Evolutionary conservation across 2,113 vertebrate species (phyloP).

Genomic region (Sinocyclocheilus maitianheensis): DNA sequence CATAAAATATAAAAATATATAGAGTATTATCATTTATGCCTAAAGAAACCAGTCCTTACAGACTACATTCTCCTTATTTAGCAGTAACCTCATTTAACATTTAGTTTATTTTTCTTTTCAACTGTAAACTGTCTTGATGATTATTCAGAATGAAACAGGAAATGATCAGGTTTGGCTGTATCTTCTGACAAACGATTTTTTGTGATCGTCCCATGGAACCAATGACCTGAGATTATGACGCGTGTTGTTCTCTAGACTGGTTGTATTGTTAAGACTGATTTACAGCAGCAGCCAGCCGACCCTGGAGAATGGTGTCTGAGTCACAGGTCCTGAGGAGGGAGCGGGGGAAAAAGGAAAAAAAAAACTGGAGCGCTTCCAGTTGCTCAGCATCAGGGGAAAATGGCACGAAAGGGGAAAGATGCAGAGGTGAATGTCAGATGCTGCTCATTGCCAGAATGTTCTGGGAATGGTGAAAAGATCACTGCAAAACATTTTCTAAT

Average conservation of each 20-base stretch:
- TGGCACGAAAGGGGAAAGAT: not conserved
- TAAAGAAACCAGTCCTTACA: not conserved
- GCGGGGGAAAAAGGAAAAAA: no score
- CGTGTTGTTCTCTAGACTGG: not conserved
- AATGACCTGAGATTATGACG: not conserved
- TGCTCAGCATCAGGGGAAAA: not conserved
- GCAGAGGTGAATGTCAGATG: slow-evolving; percentile 20
- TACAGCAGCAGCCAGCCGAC: not conserved
- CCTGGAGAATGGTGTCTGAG: slow-evolving; percentile 17
- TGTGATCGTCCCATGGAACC: not conserved
- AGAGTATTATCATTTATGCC: no score
- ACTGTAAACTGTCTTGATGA: not conserved
- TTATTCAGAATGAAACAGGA: not conserved
- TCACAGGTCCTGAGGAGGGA: slow-evolving; percentile 20
- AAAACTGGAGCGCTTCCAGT: not conserved
- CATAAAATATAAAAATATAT: no score
- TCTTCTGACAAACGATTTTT: not conserved
- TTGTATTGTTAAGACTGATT: not conserved
- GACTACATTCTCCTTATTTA: not conserved
- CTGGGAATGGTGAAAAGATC: not conserved
- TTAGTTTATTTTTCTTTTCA: not conserved
- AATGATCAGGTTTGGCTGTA: not conserved
- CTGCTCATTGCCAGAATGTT: not conserved
- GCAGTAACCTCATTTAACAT: no score
- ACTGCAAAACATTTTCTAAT: not conserved